Percentiles rank a stretch among this genome's conserved stretches.
Evolutionary conservation across 2,113 vertebrate genomes (phyloP).

Genomic region (Eclectus roratus): DNA sequence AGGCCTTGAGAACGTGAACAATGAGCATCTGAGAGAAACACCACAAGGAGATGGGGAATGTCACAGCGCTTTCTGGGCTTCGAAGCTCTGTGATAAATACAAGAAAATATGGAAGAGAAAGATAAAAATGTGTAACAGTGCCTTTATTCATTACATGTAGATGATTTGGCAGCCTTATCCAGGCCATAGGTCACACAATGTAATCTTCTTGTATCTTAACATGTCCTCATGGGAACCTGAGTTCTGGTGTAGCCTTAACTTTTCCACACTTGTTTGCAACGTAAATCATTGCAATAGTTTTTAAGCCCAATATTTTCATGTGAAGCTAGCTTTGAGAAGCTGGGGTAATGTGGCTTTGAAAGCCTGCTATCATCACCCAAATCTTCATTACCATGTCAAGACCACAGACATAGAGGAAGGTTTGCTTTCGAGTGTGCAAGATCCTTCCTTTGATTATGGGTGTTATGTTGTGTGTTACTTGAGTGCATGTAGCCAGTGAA

Average conservation of each 20-base stretch:
- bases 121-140: neutral
- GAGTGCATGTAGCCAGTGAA: neutral
- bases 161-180: neutral
- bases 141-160: neutral
- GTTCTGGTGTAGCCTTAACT: accelerated
- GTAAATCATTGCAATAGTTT: neutral
- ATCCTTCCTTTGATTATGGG: neutral
- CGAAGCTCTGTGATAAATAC: neutral
- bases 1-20: neutral
- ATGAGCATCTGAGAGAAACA: neutral
- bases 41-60: neutral
- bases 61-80: neutral
- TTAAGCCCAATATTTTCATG: neutral
- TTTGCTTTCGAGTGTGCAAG: neutral
- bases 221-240: neutral
- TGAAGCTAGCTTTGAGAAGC: neutral
- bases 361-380: neutral
- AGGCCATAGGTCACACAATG: neutral
- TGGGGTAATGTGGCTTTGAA: neutral
- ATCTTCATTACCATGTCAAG: neutral
- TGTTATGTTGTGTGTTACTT: neutral
- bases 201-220: neutral
- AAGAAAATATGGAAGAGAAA: neutral
- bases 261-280: neutral
- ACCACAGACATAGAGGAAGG: neutral